These are phyloP conservation scores for Dioctria linearis DNA, from an alignment of 2,888 invertebrate species.

Conservation along the genomic window DNA sequence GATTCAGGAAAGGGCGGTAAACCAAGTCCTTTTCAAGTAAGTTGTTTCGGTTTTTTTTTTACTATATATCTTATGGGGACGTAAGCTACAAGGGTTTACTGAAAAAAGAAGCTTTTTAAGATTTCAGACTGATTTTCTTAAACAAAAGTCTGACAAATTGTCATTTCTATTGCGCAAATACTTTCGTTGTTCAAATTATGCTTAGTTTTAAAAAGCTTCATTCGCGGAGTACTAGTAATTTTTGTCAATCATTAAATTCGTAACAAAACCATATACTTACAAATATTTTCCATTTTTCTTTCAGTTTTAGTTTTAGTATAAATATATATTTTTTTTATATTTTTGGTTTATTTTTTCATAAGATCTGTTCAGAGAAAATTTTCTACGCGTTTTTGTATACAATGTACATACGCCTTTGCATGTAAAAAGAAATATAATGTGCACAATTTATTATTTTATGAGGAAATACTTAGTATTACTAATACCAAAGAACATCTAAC, in stretches of 20 bases:
- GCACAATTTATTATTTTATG: no score
- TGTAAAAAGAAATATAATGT: no score
- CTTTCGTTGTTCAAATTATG: constrained; percentile 4
- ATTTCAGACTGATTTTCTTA: background rate
- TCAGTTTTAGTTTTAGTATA: constrained; percentile 6
- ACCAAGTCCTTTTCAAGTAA: constrained; percentile 79
- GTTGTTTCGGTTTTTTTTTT: constrained; percentile 59
- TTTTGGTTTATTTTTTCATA: constrained; percentile 58
- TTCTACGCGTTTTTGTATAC: no score
- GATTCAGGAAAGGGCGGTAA: constrained; percentile 77
- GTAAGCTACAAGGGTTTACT: background rate
- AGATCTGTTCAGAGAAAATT: constrained; percentile 36
- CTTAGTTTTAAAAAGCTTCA: constrained; percentile 38
- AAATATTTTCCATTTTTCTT: constrained; percentile 3
- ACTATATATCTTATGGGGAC: background rate
- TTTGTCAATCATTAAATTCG: background rate
- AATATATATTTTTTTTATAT: constrained; percentile 61
- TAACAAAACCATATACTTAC: constrained; percentile 36
- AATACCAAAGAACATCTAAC: no score
- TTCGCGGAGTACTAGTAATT: constrained; percentile 1
- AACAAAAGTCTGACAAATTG: background rate
- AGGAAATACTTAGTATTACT: no score
- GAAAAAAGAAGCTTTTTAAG: constrained; percentile 54
- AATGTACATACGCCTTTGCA: no score
- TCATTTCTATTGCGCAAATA: constrained; percentile 3